Percentiles rank a stretch among this genome's conserved stretches.
Conservation (phyloP, 2,797 vertebrate genomes). For the Gadopsis marmoratus region DNA sequence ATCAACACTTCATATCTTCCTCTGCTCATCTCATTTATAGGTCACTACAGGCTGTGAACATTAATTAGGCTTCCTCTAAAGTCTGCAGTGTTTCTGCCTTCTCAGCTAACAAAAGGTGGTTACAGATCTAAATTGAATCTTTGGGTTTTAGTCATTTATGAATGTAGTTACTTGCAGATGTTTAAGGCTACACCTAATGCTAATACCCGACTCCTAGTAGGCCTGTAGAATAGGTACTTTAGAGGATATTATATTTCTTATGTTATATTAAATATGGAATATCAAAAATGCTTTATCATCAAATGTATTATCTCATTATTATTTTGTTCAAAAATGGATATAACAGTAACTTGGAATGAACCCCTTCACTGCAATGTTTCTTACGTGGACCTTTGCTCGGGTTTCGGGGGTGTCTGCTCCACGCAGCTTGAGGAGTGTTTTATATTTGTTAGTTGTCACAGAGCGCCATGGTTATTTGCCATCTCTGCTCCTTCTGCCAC, state of each 20-base stretch:
- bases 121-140: not conserved
- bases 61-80: no score
- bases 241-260: not conserved
- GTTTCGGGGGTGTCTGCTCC: slow-evolving; percentile 18
- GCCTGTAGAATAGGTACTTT: not conserved
- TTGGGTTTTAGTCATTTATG: slow-evolving; percentile 7
- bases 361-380: slow-evolving; percentile 7
- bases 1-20: not conserved
- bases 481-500: not conserved
- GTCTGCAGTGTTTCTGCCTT: not conserved
- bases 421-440: not conserved
- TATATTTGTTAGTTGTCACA: slow-evolving; percentile 6
- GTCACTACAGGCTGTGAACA: not conserved
- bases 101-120: not conserved
- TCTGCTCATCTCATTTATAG: not conserved
- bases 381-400: slow-evolving; percentile 23
- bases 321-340: not conserved
- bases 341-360: not conserved
- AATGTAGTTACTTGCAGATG: not conserved
- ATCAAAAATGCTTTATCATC: not conserved
- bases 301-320: not conserved
- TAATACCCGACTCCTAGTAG: not conserved
- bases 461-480: not conserved
- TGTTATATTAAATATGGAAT: not conserved
- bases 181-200: not conserved